phyloP scores from a whole-genome alignment of 2,113 vertebrate genomes.

The Notothenia rossii region DNA sequence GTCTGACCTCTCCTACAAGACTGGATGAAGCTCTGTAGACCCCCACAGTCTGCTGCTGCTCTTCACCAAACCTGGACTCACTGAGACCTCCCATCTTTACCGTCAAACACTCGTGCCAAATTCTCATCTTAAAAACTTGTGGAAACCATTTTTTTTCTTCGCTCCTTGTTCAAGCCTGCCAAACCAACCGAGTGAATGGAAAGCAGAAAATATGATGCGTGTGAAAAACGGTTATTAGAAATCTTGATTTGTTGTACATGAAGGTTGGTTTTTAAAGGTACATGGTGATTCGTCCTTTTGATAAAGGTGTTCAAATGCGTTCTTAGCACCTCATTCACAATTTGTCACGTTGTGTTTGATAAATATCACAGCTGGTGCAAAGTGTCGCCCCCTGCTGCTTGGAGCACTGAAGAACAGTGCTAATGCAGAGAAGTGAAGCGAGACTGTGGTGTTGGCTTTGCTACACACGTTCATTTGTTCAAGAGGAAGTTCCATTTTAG shows the following conservation, averaged over 20 bases:
- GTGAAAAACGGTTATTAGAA: neutral
- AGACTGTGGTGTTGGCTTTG: neutral
- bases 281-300: neutral
- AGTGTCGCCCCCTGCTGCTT: neutral
- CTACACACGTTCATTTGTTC: neutral
- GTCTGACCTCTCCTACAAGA: slow-evolving; percentile 31
- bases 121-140: slow-evolving; percentile 17
- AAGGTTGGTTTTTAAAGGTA: neutral
- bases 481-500: neutral
- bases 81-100: neutral
- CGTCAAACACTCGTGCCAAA: slow-evolving; percentile 49
- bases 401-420: neutral
- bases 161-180: slow-evolving; percentile 8
- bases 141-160: slow-evolving; percentile 13
- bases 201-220: neutral
- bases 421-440: neutral
- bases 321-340: neutral
- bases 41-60: slow-evolving; percentile 45
- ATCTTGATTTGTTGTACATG: neutral
- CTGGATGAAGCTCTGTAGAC: slow-evolving; percentile 33
- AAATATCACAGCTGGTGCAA: neutral
- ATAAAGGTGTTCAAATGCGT: neutral
- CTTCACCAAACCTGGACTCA: slow-evolving; percentile 44
- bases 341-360: neutral
- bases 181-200: neutral